These are phyloP conservation scores for Ellobius talpinus DNA, from an alignment of 2,113 vertebrate species.

Conservation along the genomic window DNA sequence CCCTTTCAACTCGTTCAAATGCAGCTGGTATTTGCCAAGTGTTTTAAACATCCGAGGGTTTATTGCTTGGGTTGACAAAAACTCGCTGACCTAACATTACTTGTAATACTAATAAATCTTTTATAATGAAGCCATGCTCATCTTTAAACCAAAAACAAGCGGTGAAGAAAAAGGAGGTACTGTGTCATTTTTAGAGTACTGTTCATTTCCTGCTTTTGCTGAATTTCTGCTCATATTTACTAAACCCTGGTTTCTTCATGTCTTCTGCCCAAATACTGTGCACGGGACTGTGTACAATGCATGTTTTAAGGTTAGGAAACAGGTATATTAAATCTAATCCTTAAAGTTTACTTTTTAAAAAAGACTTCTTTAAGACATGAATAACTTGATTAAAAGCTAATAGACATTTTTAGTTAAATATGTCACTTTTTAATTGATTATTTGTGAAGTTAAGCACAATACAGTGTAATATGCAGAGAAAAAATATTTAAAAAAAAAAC, in stretches of 20 bases:
- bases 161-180: background rate
- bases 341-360: background rate
- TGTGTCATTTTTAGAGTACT: background rate
- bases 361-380: background rate
- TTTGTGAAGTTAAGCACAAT: background rate
- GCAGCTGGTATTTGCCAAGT: constrained; percentile 56
- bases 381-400: background rate
- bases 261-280: background rate
- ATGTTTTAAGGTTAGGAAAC: background rate
- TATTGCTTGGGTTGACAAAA: constrained; percentile 57
- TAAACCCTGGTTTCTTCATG: background rate
- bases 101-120: constrained; percentile 55
- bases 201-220: background rate
- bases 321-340: background rate
- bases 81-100: constrained; percentile 41
- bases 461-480: background rate
- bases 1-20: constrained; percentile 68
- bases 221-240: background rate
- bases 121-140: constrained; percentile 35
- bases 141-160: constrained; percentile 60
- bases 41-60: constrained; percentile 61
- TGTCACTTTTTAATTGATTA: background rate
- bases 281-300: background rate
- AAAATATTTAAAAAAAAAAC: too few relatives aligned
- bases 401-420: constrained; percentile 24